Evolutionary conservation across 2,113 vertebrate genomes (phyloP).

Genomic region (Ctenomys sociabilis): DNA sequence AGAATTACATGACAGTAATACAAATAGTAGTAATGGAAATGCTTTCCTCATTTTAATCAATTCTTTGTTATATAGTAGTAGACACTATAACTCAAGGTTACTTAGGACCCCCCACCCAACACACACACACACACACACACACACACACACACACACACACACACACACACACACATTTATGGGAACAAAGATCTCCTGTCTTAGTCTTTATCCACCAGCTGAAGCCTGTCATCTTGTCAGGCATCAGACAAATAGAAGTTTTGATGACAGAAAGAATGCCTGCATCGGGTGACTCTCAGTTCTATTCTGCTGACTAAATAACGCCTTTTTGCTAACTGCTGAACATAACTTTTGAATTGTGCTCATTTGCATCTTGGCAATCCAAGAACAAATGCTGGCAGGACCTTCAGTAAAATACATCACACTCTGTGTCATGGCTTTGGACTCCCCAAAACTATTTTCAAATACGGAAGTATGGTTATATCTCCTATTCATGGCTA

Average conservation of each 20-base stretch:
- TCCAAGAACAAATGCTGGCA: neutral
- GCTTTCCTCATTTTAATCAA: neutral
- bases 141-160: neutral
- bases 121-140: neutral
- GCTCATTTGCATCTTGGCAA: neutral
- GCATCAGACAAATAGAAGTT: neutral
- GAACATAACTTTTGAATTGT: constrained; percentile 1
- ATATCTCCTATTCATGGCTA: neutral
- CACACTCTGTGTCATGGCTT: neutral
- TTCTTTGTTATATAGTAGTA: neutral
- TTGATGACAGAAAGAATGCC: neutral
- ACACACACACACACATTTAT: neutral
- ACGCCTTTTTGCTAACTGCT: constrained; percentile 18
- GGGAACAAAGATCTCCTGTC: no score
- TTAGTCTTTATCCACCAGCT: neutral
- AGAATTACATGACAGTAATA: neutral
- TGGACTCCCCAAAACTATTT: neutral
- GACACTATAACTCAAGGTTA: neutral
- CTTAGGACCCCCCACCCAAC: neutral
- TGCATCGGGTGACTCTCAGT: neutral
- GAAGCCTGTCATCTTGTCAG: neutral
- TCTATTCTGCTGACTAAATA: neutral
- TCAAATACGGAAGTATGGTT: neutral
- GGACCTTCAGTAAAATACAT: neutral
- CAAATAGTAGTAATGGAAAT: neutral